phyloP scores from a whole-genome alignment of 2,113 vertebrate genomes.

The Rhombomys opimus region DNA sequence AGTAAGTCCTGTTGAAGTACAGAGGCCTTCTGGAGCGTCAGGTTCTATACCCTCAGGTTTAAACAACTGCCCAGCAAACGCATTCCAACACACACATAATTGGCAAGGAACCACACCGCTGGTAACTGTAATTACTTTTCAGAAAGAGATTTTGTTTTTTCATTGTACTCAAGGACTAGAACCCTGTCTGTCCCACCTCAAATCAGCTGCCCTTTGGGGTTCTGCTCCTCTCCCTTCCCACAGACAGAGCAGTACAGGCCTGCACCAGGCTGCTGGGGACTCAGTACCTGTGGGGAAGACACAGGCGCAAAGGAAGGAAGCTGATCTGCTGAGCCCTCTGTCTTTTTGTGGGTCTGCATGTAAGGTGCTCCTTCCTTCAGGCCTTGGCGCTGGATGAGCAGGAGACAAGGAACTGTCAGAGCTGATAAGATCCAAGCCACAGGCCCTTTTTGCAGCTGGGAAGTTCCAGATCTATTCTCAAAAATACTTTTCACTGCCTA shows the following conservation, averaged over 20 bases:
- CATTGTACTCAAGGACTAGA: background rate
- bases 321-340: background rate
- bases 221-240: background rate
- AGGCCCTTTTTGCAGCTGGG: background rate
- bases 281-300: background rate
- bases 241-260: background rate
- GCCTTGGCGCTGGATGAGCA: background rate
- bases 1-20: background rate
- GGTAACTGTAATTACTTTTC: background rate
- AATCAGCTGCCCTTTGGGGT: background rate
- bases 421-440: background rate
- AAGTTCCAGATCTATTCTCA: background rate
- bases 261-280: background rate
- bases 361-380: background rate
- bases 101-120: background rate
- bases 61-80: background rate
- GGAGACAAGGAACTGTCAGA: background rate
- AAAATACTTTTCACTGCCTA: background rate
- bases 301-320: background rate
- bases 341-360: background rate
- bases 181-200: background rate
- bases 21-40: background rate
- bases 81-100: background rate
- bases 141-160: background rate
- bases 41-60: background rate